These are phyloP conservation scores for Hydrocynus forskahlii DNA, from an alignment of 2,797 vertebrate genomes.

Conservation along the genomic window DNA sequence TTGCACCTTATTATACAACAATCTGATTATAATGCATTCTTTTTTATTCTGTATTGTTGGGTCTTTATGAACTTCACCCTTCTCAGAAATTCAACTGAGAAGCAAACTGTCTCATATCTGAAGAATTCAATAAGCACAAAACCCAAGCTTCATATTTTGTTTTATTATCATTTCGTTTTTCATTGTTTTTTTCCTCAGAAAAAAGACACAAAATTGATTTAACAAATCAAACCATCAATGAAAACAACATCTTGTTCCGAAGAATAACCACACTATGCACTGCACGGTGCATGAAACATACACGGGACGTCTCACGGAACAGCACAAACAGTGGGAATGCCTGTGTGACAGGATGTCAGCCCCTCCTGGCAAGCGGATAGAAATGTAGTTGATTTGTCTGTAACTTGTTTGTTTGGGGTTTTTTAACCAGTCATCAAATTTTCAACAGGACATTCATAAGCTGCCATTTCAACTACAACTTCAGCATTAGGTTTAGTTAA, in stretches of 20 bases:
- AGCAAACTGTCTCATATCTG: not conserved
- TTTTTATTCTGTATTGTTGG: not conserved
- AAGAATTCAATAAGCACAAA: conserved; percentile 70
- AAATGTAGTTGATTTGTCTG: not conserved
- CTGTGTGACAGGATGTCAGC: not conserved
- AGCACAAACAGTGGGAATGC: conserved; percentile 58
- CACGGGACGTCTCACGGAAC: conserved; percentile 64
- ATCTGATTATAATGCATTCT: not conserved
- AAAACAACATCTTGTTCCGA: conserved; percentile 66
- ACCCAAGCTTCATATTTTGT: conserved; percentile 37
- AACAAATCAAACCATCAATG: conserved; percentile 75
- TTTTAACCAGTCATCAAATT: not conserved
- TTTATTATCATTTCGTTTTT: conserved; percentile 69
- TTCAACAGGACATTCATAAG: conserved; percentile 1
- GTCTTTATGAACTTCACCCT: not conserved
- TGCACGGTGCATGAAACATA: conserved; percentile 72
- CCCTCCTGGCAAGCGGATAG: not conserved
- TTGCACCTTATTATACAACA: not conserved
- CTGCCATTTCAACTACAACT: conserved; percentile 10
- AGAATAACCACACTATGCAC: conserved; percentile 70
- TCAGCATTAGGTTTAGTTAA: not conserved
- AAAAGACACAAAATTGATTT: conserved; percentile 74
- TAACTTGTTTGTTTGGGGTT: not conserved
- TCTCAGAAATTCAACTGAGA: not conserved
- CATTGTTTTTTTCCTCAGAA: conserved; percentile 75